These are phyloP conservation scores for Coenonympha arcania DNA, from an alignment of 2,888 invertebrate species.

Conservation along the genomic window DNA sequence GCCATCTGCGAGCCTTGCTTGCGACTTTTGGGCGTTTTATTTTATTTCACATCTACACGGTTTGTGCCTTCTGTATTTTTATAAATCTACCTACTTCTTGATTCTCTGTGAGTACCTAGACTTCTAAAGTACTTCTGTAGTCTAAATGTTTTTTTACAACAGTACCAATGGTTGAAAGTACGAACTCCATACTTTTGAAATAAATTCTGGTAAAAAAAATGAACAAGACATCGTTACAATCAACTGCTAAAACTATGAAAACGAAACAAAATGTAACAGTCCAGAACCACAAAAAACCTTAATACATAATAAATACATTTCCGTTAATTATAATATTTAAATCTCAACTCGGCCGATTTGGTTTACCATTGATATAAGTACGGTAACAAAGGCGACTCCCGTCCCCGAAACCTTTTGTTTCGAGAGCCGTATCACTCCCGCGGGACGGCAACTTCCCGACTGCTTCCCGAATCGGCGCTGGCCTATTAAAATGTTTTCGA, in stretches of 20 bases:
- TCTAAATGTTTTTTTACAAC: too few species aligned
- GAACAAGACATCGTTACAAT: too few species aligned
- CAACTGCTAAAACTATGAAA: too few species aligned
- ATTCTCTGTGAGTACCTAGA: too few species aligned
- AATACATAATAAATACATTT: neutral
- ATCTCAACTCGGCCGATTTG: neutral
- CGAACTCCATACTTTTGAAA: too few species aligned
- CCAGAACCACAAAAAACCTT: neutral
- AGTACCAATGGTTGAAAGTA: too few species aligned
- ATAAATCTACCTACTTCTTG: slow-evolving; percentile 22
- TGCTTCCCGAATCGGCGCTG: slow-evolving; percentile 15
- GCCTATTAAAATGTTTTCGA: slow-evolving; percentile 37
- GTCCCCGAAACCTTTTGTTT: slow-evolving; percentile 12
- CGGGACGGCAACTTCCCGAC: slow-evolving; percentile 13
- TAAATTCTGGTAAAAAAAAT: too few species aligned
- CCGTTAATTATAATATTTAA: neutral
- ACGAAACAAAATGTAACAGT: too few species aligned
- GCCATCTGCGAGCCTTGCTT: slow-evolving; percentile 56
- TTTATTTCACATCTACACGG: slow-evolving; percentile 36
- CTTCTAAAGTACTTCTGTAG: too few species aligned
- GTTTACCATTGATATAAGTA: neutral
- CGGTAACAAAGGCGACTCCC: slow-evolving; percentile 7
- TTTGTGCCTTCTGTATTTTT: slow-evolving; percentile 20
- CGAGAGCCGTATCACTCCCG: slow-evolving; percentile 18
- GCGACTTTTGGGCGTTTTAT: slow-evolving; percentile 34